phyloP scores from a whole-genome alignment of 2,113 vertebrate genomes.

The Otolemur garnettii region DNA sequence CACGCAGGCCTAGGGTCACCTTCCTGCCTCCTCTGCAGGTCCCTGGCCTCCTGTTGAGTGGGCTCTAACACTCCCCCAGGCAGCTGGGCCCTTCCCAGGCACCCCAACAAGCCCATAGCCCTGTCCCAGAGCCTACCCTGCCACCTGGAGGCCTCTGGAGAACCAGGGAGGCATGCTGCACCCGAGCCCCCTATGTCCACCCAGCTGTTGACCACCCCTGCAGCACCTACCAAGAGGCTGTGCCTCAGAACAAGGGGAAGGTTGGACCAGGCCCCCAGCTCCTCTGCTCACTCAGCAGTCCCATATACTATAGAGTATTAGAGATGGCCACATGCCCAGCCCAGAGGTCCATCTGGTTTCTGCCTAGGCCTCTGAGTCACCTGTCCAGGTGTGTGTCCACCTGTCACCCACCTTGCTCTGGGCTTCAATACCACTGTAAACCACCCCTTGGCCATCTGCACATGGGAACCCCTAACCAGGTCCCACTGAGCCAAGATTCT shows the following conservation, averaged over 20 bases:
- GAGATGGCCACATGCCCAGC: fast-evolving
- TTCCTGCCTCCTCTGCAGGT: not conserved
- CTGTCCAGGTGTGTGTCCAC: not conserved
- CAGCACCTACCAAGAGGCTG: too few species aligned
- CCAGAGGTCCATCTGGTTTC: not conserved
- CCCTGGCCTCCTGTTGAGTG: fast-evolving
- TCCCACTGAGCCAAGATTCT: not conserved
- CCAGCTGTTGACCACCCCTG: not conserved
- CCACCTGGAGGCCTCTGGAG: not conserved
- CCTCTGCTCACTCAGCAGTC: too few species aligned
- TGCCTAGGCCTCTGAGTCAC: not conserved
- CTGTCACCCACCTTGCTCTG: too few species aligned
- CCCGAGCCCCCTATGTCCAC: too few species aligned
- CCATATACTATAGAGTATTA: not conserved
- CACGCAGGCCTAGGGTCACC: not conserved
- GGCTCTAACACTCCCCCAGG: not conserved
- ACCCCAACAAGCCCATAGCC: not conserved
- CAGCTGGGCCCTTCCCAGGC: not conserved
- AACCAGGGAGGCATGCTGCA: too few species aligned
- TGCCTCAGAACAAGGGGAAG: not conserved
- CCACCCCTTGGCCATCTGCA: not conserved
- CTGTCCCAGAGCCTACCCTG: not conserved
- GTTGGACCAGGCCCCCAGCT: too few species aligned
- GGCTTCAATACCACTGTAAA: not conserved
- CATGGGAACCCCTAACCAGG: not conserved